Percentiles rank a stretch among this genome's conserved stretches.
Conservation (phyloP, 2,888 invertebrate genomes). For the Limnephilus auricula region DNA sequence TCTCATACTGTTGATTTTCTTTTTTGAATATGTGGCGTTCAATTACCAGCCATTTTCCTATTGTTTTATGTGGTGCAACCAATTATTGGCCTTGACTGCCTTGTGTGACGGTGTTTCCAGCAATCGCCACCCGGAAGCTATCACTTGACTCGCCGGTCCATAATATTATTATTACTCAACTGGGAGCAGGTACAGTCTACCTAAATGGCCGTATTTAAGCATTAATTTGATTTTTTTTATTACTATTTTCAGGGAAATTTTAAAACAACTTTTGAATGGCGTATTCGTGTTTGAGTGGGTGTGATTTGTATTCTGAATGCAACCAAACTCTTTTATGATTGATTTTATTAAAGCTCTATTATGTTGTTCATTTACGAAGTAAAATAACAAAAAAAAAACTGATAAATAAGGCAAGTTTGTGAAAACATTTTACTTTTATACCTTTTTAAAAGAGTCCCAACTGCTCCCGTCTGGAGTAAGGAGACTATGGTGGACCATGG, state of each 20-base stretch:
- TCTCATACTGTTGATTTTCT: not conserved
- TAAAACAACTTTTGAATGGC: not conserved
- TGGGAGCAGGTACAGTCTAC: constrained; percentile 3
- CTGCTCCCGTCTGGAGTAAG: too few relatives aligned
- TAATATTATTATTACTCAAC: constrained; percentile 30
- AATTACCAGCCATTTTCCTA: not conserved
- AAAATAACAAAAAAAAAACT: not conserved
- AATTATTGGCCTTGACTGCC: constrained; percentile 31
- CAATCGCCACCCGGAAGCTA: constrained; percentile 50
- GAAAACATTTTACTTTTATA: not conserved
- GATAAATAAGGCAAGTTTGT: not conserved
- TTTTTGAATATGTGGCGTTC: not conserved
- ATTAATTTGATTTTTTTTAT: not conserved
- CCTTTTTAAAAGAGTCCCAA: too few relatives aligned
- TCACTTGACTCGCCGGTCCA: constrained; percentile 38
- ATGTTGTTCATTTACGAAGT: too few relatives aligned
- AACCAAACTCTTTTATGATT: not conserved
- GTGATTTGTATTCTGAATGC: not conserved
- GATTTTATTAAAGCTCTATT: not conserved
- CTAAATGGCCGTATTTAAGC: not conserved
- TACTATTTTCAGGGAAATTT: not conserved
- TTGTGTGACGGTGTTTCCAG: not conserved
- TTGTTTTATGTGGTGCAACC: not conserved
- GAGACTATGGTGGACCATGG: too few relatives aligned
- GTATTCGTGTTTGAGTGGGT: not conserved